A percentile compares a stretch with the other conserved stretches of the same genome.
These are phyloP conservation scores for Drosophila parthenogenetica DNA, from an alignment of 2,888 invertebrate genomes.

Conservation along the genomic window DNA sequence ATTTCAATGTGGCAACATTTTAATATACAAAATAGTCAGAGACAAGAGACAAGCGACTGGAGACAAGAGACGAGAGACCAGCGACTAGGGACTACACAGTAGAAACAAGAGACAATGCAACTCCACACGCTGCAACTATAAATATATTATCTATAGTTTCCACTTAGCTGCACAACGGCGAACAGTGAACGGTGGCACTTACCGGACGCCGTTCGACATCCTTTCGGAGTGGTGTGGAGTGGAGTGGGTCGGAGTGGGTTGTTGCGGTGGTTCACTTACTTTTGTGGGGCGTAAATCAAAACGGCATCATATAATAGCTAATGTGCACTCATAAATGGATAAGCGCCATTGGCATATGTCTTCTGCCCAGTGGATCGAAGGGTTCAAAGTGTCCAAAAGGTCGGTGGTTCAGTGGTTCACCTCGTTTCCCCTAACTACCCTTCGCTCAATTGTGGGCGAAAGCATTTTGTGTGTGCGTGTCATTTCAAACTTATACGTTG, in stretches of 20 bases:
- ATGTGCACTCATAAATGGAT: conserved; percentile 80
- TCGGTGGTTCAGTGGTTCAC: neutral
- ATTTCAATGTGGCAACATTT: conserved; percentile 75
- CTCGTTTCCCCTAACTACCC: neutral
- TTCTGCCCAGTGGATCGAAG: conserved; percentile 18
- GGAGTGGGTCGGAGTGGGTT: neutral
- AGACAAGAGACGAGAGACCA: neutral
- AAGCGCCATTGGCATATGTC: conserved; percentile 66
- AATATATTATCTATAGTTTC: conserved; percentile 84
- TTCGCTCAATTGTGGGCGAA: conserved; percentile 10
- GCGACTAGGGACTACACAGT: neutral
- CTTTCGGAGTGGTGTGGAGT: conserved; percentile 14
- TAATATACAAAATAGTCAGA: conserved; percentile 71
- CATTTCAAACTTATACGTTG: conserved; percentile 31
- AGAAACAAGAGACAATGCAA: conserved; percentile 32
- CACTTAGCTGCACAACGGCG: conserved; percentile 83
- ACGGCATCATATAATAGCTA: conserved; percentile 66
- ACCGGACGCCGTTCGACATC: conserved; percentile 65
- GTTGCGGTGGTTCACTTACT: conserved; percentile 11
- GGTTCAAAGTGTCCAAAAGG: neutral
- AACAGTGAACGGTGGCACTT: conserved; percentile 75
- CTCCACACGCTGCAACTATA: conserved; percentile 60
- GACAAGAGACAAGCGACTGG: neutral
- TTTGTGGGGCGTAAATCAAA: conserved; percentile 79
- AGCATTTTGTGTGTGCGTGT: conserved; percentile 52